These are phyloP conservation scores for Ageneiosus marmoratus DNA, from an alignment of 2,113 vertebrate genomes.

Conservation along the genomic window DNA sequence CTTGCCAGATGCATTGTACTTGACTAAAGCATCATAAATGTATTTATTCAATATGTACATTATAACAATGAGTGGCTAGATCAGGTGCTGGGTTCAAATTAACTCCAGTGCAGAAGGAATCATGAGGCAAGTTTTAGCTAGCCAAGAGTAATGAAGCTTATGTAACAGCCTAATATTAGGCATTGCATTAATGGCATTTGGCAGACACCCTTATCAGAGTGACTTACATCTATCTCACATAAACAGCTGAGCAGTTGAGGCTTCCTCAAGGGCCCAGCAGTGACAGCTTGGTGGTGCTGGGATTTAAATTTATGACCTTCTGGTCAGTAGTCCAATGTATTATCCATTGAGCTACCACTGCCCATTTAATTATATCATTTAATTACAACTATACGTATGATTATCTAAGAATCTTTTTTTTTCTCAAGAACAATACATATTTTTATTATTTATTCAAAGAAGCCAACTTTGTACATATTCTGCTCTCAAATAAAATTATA, in stretches of 20 bases:
- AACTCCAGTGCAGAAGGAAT: not conserved
- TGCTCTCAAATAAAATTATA: not conserved
- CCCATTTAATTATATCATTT: not conserved
- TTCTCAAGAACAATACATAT: not conserved
- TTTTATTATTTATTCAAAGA: not conserved
- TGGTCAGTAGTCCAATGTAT: too few species aligned
- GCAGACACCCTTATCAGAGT: too few species aligned
- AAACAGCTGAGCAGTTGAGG: too few species aligned
- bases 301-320: too few species aligned
- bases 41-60: not conserved
- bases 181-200: too few species aligned
- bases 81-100: not conserved
- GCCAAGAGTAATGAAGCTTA: not conserved
- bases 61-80: not conserved
- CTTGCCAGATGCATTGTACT: too few species aligned
- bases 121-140: not conserved
- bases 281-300: too few species aligned
- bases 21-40: not conserved
- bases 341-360: too few species aligned
- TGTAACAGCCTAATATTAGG: not conserved
- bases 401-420: not conserved
- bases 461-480: not conserved
- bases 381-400: not conserved
- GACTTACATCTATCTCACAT: too few species aligned
- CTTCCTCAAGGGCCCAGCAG: too few species aligned